These are phyloP conservation scores for Kryptolebias marmoratus DNA, from an alignment of 2,113 vertebrate species.

Conservation along the genomic window DNA sequence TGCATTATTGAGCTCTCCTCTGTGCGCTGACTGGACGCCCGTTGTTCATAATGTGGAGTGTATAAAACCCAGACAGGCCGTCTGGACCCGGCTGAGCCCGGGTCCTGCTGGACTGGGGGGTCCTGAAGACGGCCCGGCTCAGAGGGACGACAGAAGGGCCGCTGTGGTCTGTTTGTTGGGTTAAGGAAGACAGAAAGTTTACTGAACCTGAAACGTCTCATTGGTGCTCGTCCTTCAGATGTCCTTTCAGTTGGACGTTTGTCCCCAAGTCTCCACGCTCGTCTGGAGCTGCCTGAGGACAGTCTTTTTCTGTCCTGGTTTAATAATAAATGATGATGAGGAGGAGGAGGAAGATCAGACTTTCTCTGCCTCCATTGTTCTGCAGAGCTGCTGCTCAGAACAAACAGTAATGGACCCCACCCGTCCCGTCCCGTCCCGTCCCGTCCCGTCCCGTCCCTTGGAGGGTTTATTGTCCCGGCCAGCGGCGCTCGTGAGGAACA, in stretches of 20 bases:
- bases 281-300: no score
- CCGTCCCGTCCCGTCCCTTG: not conserved
- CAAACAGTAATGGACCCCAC: slow-evolving; percentile 60
- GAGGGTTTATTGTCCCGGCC: slow-evolving; percentile 45
- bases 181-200: no score
- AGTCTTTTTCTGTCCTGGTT: no score
- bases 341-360: not conserved
- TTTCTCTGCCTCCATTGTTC: slow-evolving; percentile 64
- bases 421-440: not conserved
- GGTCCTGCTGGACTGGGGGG: no score
- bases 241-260: no score
- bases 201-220: no score
- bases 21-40: slow-evolving; percentile 44
- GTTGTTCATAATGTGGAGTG: slow-evolving; percentile 51
- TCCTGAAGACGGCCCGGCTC: no score
- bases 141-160: no score
- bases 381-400: not conserved
- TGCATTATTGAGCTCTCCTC: slow-evolving; percentile 60
- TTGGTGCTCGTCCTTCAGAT: no score
- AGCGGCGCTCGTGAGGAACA: slow-evolving; percentile 48
- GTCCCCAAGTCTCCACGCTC: no score
- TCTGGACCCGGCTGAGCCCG: slow-evolving; percentile 30
- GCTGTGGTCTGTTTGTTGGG: no score
- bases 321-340: not conserved
- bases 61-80: slow-evolving; percentile 61